These are phyloP conservation scores for Agriopis marginaria DNA, from an alignment of 2,888 invertebrate species.

Conservation along the genomic window DNA sequence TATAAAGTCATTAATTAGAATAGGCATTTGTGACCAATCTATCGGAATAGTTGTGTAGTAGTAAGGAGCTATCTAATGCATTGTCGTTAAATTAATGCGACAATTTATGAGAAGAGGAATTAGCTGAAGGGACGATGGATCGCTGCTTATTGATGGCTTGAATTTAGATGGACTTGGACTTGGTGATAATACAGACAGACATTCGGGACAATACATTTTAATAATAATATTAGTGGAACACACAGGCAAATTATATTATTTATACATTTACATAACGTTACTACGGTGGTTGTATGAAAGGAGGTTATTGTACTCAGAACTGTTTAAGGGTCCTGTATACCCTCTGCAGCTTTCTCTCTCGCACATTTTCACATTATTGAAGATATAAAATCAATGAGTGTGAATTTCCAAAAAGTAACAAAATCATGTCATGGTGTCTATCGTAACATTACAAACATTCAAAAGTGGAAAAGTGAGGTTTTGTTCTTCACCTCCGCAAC, in stretches of 20 bases:
- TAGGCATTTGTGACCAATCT: conserved; percentile 50
- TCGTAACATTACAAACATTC: too few species aligned
- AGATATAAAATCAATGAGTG: too few species aligned
- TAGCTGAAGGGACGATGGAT: conserved; percentile 67
- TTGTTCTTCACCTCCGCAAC: too few species aligned
- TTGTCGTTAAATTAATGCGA: conserved; percentile 85
- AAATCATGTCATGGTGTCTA: too few species aligned
- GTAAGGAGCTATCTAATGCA: conserved; percentile 58
- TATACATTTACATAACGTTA: background rate
- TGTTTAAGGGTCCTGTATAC: too few species aligned
- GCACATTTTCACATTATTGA: too few species aligned
- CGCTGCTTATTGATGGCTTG: conserved; percentile 61
- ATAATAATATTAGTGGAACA: background rate
- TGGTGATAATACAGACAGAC: background rate
- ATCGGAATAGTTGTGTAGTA: conserved; percentile 44
- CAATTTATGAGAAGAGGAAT: conserved; percentile 83
- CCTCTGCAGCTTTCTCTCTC: too few species aligned
- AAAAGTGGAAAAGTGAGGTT: too few species aligned
- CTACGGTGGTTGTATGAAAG: too few species aligned
- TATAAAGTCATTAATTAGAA: conserved; percentile 46
- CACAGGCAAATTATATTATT: too few species aligned
- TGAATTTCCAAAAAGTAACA: too few species aligned
- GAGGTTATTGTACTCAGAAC: too few species aligned
- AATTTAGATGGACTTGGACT: conserved; percentile 51
- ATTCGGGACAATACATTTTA: background rate